These are phyloP conservation scores for Clarias pachynema DNA, from an alignment of 2,797 vertebrate genomes.

Conservation along the genomic window DNA sequence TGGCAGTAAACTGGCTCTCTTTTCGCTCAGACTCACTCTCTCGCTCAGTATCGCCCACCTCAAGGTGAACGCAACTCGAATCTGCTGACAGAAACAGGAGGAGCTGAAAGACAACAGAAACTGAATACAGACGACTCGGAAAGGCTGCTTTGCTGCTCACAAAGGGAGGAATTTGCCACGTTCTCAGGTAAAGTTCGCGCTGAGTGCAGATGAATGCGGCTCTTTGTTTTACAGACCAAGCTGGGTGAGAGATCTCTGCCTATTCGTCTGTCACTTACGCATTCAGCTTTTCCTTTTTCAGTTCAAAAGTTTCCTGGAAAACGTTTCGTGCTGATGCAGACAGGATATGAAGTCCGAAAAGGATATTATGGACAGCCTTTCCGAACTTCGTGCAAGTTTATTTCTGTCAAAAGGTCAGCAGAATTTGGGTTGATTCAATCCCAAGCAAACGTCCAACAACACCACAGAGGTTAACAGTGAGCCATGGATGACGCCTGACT, in stretches of 20 bases:
- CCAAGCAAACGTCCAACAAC: neutral
- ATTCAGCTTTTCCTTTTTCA: slow-evolving; percentile 1
- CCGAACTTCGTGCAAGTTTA: neutral
- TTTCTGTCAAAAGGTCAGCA: neutral
- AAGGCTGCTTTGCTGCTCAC: slow-evolving; percentile 60
- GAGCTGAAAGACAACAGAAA: slow-evolving; percentile 57
- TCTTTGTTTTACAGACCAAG: slow-evolving; percentile 61
- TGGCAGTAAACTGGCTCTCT: neutral
- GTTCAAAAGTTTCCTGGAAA: neutral
- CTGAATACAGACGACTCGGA: slow-evolving; percentile 60
- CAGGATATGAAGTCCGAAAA: slow-evolving; percentile 21
- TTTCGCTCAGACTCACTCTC: slow-evolving; percentile 23
- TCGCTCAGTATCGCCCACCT: slow-evolving; percentile 29
- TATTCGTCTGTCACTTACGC: slow-evolving; percentile 4
- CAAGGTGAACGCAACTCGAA: slow-evolving; percentile 62
- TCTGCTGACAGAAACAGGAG: slow-evolving; percentile 55
- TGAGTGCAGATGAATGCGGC: slow-evolving; percentile 56
- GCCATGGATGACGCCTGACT: neutral
- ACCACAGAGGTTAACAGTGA: neutral
- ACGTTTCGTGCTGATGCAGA: slow-evolving; percentile 9
- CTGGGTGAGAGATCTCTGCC: slow-evolving; percentile 50
- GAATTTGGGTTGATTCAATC: neutral
- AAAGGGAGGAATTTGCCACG: slow-evolving; percentile 59
- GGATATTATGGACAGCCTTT: neutral
- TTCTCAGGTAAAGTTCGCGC: slow-evolving; percentile 61